Percentiles rank a stretch among this genome's conserved stretches.
These are phyloP conservation scores for Cantharis rustica DNA, from an alignment of 2,888 invertebrate species.

Conservation along the genomic window DNA sequence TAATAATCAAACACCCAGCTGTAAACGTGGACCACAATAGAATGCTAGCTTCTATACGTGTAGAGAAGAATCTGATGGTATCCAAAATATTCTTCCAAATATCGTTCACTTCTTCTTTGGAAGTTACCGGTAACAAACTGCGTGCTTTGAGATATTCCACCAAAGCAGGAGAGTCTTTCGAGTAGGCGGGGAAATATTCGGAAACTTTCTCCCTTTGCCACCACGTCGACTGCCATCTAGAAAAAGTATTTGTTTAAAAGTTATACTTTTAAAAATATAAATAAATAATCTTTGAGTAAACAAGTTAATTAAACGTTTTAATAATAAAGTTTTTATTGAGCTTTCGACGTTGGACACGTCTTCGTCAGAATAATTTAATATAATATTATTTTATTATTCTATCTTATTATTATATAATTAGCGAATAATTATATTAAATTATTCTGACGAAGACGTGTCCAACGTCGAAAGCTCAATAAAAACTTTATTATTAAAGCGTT, in stretches of 20 bases:
- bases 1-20: constrained; percentile 62
- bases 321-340: too few species aligned
- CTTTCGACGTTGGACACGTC: too few species aligned
- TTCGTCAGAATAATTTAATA: too few species aligned
- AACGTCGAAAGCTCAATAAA: too few species aligned
- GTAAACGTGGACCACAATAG: constrained; percentile 62
- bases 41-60: constrained; percentile 60
- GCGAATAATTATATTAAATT: too few species aligned
- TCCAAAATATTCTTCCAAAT: constrained; percentile 58
- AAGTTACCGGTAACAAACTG: constrained; percentile 57
- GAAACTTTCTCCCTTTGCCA: constrained; percentile 63
- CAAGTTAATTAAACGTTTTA: too few species aligned
- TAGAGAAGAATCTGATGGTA: constrained; percentile 55
- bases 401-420: too few species aligned
- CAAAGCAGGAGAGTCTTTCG: constrained; percentile 62
- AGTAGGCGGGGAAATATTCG: constrained; percentile 66
- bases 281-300: too few species aligned
- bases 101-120: constrained; percentile 50
- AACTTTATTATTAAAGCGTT: too few species aligned
- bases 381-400: too few species aligned
- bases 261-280: too few species aligned
- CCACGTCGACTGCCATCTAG: constrained; percentile 56
- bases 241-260: constrained; percentile 16
- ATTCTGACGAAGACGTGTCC: too few species aligned
- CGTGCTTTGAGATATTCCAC: constrained; percentile 63